Base-by-base conservation (phyloP, 2,797 vertebrate genomes). In the Silurus aristotelis region DNA sequence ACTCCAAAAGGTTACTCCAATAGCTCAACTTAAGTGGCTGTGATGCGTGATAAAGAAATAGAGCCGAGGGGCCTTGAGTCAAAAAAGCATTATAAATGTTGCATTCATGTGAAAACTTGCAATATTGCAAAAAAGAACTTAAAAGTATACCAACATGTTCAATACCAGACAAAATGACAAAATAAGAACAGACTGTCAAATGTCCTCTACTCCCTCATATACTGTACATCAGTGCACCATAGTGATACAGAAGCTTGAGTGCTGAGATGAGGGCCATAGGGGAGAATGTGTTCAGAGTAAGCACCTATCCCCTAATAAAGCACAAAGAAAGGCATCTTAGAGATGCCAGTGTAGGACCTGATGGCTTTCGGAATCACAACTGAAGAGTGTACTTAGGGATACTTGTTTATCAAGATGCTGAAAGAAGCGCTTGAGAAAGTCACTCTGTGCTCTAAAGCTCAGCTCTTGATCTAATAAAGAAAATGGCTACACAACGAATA, bases 301-400 rank as follows among this genome's bases (percentile, higher is more conserved):
- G 72, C 14, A 4, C 48, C 14, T 17, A 1, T 17, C 7, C 8
- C 48, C 15, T n/a, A 72, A n/a, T 17, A 25, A 1, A 75, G 48
- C 22, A 19, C 46, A 73, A 52, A 73, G 46, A 5, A 14, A 25
- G 46, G 70, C 43, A 13, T 72, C 46, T 72, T 72, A n/a, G 43
- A 56, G n/a, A 75, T 56, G 48, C 48, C 48, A 8, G 9, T 2
- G 22, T 75, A 25, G 72, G n/a, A 55, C 55, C 48, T 56, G 14
- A 56, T 2, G n/a, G 72, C n/a, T 75, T 75, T 75, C 14, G n/a
- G 22, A 73, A 73, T 73, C 71, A 73, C 22, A 52, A 73, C 20
- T 1, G 20, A 73, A 17, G 48, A 25, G 72, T 6, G 46, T 3
- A 17, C 52, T 56, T 12, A 9, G 14, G 9, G 4, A 20, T 8